Base-by-base conservation (phyloP, 2,797 vertebrate species). In the Rhynchonycteris naso region DNA sequence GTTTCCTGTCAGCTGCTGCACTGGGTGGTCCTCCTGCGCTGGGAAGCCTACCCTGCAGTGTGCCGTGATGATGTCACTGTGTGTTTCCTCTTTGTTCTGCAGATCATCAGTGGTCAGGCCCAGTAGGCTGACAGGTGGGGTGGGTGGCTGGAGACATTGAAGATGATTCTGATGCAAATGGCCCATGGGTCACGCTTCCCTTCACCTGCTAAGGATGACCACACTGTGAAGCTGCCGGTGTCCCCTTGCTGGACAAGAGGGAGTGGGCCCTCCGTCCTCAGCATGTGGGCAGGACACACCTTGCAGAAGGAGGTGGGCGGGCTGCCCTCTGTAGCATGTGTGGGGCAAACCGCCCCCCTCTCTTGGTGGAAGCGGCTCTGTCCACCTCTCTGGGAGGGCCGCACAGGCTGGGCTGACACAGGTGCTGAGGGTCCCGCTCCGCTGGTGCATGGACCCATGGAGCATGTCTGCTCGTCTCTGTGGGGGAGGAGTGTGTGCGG, bases 401-500 rank as follows among this genome's bases (percentile, higher is more conserved):
- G 21, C 2, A 1, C 1, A 18, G 2, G 3, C 59, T 11, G 26
- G 15, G 68, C 26, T 7, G 18, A 21, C 52, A 16, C 7, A 7
- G 5, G 58, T n/a, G 19, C 18, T 1, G 1, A 24, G 71, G 12
- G n/a, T 22, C 28, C 56, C 5, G 3, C 24, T 15, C 18, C 12
- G 15, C 72, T 0, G 72, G 30, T 9, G 13, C 11, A 10, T 2
- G 33, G 33, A 9, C 28, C 26, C 11, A 1, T 8, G 58, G 1
- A 33, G 30, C 8, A 0, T 9, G 82, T 19, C 71, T 59, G 14
- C 3, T 28, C 33, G 2, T 21, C 33, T 54, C 43, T 63, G 1
- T 28, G 22, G 16, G 61, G 16, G 8, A 7, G 11, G 9, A 13
- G 26, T 0, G 35, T 47, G 5, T 0, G 4, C 6, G 30, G 10